Evolutionary conservation across 2,113 vertebrate genomes (phyloP).

Genomic region (Emydura subglobosa): DNA sequence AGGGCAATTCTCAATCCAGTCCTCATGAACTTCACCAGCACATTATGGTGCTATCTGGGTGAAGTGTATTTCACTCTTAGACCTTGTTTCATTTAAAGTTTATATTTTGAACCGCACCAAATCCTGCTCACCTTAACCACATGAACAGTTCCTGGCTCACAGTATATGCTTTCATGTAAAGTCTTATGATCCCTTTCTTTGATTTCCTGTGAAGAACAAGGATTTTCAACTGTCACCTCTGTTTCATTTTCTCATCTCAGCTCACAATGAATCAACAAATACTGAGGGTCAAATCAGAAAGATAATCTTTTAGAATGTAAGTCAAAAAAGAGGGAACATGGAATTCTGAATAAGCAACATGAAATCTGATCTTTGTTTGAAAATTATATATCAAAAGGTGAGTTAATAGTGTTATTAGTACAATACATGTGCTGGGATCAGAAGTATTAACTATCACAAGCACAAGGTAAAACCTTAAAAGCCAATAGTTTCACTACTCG

Average conservation of each 20-base stretch:
- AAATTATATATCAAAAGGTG: constrained; percentile 27
- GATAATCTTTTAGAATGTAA: not conserved
- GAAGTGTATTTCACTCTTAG: not conserved
- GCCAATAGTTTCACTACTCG: constrained; percentile 19
- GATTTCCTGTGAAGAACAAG: not conserved
- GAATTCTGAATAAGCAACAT: not conserved
- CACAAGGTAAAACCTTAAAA: constrained; percentile 11
- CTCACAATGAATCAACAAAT: not conserved
- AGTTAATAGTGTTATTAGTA: constrained; percentile 20
- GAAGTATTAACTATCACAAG: constrained; percentile 29
- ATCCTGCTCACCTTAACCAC: not conserved
- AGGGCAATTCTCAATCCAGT: not conserved
- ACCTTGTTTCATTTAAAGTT: not conserved
- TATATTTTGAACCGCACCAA: not conserved
- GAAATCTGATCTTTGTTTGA: not conserved
- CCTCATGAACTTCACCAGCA: not conserved
- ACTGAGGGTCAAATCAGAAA: not conserved
- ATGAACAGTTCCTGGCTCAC: not conserved
- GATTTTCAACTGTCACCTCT: not conserved
- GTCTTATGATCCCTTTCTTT: not conserved
- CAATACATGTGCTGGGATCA: constrained; percentile 9
- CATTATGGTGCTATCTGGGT: not conserved
- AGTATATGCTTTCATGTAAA: not conserved
- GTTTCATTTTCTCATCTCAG: not conserved
- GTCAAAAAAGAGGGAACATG: not conserved